phyloP scores from a whole-genome alignment of 2,888 invertebrate genomes.

The Campoletis raptor region DNA sequence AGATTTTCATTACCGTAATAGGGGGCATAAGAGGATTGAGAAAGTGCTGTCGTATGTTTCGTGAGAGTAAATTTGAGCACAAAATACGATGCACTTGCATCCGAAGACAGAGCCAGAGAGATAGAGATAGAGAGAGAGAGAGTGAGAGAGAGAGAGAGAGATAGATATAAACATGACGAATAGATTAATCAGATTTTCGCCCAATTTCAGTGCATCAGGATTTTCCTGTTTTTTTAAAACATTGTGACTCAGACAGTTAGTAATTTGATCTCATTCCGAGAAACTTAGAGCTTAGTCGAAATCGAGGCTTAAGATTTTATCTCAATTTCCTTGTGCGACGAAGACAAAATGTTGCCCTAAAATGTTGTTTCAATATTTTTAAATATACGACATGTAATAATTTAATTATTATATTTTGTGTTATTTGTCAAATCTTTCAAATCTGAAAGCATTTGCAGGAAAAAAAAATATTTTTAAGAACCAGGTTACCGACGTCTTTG shows the following conservation, averaged over 20 bases:
- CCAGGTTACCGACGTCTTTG: neutral
- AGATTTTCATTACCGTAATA: slow-evolving; percentile 43
- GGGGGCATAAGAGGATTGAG: neutral
- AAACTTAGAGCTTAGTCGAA: slow-evolving; percentile 72
- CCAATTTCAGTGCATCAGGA: slow-evolving; percentile 72
- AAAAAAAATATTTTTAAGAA: too few relatives aligned
- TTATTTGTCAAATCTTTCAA: neutral
- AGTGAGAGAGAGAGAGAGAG: neutral
- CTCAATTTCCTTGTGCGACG: slow-evolving; percentile 3
- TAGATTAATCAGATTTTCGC: slow-evolving; percentile 73
- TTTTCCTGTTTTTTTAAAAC: slow-evolving; percentile 21
- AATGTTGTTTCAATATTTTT: neutral
- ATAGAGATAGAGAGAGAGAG: slow-evolving; percentile 1
- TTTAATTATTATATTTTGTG: neutral
- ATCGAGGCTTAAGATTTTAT: slow-evolving; percentile 55
- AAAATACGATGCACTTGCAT: slow-evolving; percentile 17
- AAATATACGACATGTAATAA: neutral
- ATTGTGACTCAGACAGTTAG: neutral
- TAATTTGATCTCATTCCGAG: slow-evolving; percentile 46
- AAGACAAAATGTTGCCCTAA: neutral
- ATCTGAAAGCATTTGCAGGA: too few relatives aligned
- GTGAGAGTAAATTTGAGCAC: slow-evolving; percentile 45
- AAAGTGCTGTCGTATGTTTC: slow-evolving; percentile 31
- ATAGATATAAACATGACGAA: slow-evolving; percentile 41
- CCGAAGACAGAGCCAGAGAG: neutral